phyloP scores from a whole-genome alignment of 2,113 vertebrate species.

The Percopsis transmontana region DNA sequence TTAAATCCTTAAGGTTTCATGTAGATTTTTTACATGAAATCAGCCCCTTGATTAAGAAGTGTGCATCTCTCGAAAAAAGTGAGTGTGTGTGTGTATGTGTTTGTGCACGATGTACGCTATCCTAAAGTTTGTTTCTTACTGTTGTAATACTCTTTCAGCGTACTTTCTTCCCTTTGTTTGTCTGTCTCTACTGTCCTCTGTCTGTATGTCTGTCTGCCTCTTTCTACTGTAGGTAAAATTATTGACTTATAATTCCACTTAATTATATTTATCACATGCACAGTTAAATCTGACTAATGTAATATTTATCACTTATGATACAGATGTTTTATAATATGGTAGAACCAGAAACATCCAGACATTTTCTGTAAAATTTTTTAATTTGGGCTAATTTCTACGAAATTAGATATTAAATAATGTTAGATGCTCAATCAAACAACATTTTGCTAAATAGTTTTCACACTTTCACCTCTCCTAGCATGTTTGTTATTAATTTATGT shows the following conservation, averaged over 20 bases:
- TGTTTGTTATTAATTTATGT: neutral
- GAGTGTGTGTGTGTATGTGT: neutral
- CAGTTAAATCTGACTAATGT: constrained; percentile 31
- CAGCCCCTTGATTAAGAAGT: too few species aligned
- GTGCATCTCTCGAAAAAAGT: too few species aligned
- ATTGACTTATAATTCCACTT: constrained; percentile 15
- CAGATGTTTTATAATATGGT: constrained; percentile 18
- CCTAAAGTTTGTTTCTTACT: constrained; percentile 24
- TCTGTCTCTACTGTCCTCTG: constrained; percentile 18
- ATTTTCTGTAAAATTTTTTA: neutral
- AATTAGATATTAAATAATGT: neutral
- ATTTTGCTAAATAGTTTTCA: neutral
- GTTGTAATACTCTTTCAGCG: constrained; percentile 34
- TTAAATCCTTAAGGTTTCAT: too few species aligned
- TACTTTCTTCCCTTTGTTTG: constrained; percentile 18
- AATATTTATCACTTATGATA: neutral
- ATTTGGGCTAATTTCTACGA: neutral
- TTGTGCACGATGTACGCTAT: neutral
- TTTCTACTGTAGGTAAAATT: constrained; percentile 21
- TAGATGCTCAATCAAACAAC: neutral
- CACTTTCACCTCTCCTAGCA: constrained; percentile 51
- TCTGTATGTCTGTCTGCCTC: constrained; percentile 17
- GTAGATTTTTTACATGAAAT: too few species aligned
- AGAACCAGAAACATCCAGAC: constrained; percentile 43
- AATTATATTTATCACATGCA: constrained; percentile 9